Evolutionary conservation across 2,113 vertebrate genomes (phyloP).

Genomic region (Pomatorhinus ruficollis): DNA sequence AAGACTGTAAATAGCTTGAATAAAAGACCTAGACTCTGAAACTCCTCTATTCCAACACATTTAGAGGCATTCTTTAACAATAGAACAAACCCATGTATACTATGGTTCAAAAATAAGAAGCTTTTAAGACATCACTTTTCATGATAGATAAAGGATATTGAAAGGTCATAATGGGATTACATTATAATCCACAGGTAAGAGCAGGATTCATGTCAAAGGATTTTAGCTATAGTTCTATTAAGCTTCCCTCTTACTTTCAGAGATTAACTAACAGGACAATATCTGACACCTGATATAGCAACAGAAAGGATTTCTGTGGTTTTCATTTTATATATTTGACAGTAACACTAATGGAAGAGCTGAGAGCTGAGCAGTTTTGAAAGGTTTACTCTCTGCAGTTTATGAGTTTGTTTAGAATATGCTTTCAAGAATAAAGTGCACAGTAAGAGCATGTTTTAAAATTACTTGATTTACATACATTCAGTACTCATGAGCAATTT

Average conservation of each 20-base stretch:
- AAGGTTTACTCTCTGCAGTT: constrained; percentile 15
- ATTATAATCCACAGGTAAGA: constrained; percentile 55
- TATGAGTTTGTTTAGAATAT: constrained; percentile 17
- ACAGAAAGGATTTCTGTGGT: constrained; percentile 26
- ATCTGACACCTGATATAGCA: constrained; percentile 31
- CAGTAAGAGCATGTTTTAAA: background rate
- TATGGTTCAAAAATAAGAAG: background rate
- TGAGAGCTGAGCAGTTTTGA: background rate
- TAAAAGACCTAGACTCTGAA: background rate
- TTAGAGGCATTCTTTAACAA: background rate
- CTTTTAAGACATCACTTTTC: background rate
- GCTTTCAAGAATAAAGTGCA: background rate
- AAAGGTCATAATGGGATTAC: constrained; percentile 52
- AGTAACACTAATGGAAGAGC: constrained; percentile 36
- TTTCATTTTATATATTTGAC: constrained; percentile 43
- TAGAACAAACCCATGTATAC: background rate
- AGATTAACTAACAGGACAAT: constrained; percentile 37
- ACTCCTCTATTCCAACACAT: background rate
- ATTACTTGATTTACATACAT: background rate
- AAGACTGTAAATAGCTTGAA: background rate
- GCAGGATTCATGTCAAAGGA: constrained; percentile 45
- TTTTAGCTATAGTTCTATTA: constrained; percentile 34
- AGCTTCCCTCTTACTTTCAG: constrained; percentile 28
- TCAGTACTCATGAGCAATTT: background rate
- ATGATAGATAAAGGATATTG: constrained; percentile 33